A percentile compares a stretch with the other conserved stretches of the same genome.
These are phyloP conservation scores for Rattus norvegicus DNA, from an alignment of 2,113 vertebrate species.

Conservation along the genomic window GRCr8 NC_086026.1:127291501-127292000, in stretches of 20 bases:
- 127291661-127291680: not conserved
- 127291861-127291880: not conserved
- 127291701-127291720: not conserved
- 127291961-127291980: not conserved
- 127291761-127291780: not conserved
- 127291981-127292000: too few relatives aligned
- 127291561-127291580: not conserved
- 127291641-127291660: not conserved
- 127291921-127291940: not conserved
- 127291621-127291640: accelerated
- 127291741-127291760: not conserved
- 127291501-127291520: not conserved
- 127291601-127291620: not conserved
- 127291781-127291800: too few relatives aligned
- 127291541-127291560: not conserved
- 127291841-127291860: not conserved
- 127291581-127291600: not conserved
- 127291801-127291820: accelerated
- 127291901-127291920: not conserved
- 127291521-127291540: not conserved
- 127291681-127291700: not conserved
- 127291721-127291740: not conserved
- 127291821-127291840: not conserved
- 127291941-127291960: not conserved
- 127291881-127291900: too few relatives aligned